Base-by-base conservation (phyloP, 2,113 vertebrate genomes). In the Varanus komodoensis region DNA sequence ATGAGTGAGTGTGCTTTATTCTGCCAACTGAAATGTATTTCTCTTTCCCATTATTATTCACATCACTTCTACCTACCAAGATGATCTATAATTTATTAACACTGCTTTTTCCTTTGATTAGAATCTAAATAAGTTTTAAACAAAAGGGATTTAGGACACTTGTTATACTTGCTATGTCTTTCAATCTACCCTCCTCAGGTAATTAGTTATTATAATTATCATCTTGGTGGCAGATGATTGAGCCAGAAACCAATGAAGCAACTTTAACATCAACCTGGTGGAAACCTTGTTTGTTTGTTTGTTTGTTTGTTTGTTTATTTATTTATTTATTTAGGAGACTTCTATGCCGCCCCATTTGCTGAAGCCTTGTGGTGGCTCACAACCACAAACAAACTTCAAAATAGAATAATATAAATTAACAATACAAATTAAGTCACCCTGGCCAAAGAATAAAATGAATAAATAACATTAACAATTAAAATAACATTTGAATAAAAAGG, bases 131-230 rank as follows among this genome's bases (percentile, higher is more conserved):
- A 83, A 71, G 27, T 52, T 44, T 79, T 8, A 79, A 32, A 85
- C 89, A 25, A 8, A 19, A 83, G 4, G 84, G 0, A 85, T 23
- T n/a, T 12, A 69, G 44, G 29, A 82, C 68, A 2, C 1, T 82
- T 80, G 44, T 57, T 88, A 61, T 34, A 73, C 25, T 80, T 88
- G 77, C 29, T 29, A 80, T 52, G 57, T 79, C 44, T 82, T 82
- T 68, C 14, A 82, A 64, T 25, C 79, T 54, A 29, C 52, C 71
- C 27, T 32, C 50, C 67, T 38, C n/a, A 73, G 50, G n/a, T 82
- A 82, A 89, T 89, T 88, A 69, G 29, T 50, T 81, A 88, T 80
- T 82, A 82, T 68, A 89, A 89, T 73, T 44, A 61, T 50, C 1
- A 25, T 54, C n/a, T 81, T 52, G 8, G 44, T 54, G n/a, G 77